Conservation (phyloP, 2,888 invertebrate species). For the Drosophila mimica region DNA sequence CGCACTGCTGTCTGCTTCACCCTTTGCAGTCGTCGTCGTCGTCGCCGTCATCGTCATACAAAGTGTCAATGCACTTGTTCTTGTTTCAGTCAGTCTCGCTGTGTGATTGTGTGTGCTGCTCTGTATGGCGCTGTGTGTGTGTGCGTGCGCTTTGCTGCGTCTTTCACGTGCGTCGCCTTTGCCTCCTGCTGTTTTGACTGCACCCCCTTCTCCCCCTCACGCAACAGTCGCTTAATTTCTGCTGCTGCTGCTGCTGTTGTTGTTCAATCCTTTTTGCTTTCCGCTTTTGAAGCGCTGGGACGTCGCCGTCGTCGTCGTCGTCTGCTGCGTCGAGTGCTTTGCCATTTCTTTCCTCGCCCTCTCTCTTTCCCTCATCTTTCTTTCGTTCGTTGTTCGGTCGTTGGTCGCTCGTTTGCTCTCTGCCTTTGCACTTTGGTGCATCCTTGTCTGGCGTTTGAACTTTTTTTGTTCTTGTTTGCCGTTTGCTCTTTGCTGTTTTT, state of each 20-base stretch:
- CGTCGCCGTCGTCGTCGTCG: conserved; percentile 49
- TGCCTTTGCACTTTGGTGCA: conserved; percentile 82
- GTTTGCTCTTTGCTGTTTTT: conserved; percentile 37
- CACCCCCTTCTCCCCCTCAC: conserved; percentile 7
- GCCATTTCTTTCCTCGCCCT: conserved; percentile 35
- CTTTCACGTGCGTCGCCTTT: conserved; percentile 76
- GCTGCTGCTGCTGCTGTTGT: conserved; percentile 35
- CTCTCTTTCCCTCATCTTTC: background rate
- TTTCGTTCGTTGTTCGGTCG: conserved; percentile 48
- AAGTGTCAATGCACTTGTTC: conserved; percentile 85
- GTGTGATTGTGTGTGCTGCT: conserved; percentile 36
- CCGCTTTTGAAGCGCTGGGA: conserved; percentile 73
- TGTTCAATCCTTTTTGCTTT: conserved; percentile 79
- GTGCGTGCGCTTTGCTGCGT: conserved; percentile 76
- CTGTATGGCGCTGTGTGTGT: conserved; percentile 27
- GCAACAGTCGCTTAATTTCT: background rate
- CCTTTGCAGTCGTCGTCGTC: conserved; percentile 65
- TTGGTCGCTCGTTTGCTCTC: conserved; percentile 61
- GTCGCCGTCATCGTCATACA: conserved; percentile 57
- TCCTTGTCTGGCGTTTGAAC: conserved; percentile 81
- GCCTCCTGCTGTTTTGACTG: conserved; percentile 78
- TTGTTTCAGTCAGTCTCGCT: conserved; percentile 62
- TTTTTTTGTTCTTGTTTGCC: conserved; percentile 65
- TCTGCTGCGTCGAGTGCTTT: conserved; percentile 68
- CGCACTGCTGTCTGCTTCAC: conserved; percentile 65